Evolutionary conservation across 2,888 invertebrate genomes (phyloP).

Genomic region (Keiferia lycopersicella): DNA sequence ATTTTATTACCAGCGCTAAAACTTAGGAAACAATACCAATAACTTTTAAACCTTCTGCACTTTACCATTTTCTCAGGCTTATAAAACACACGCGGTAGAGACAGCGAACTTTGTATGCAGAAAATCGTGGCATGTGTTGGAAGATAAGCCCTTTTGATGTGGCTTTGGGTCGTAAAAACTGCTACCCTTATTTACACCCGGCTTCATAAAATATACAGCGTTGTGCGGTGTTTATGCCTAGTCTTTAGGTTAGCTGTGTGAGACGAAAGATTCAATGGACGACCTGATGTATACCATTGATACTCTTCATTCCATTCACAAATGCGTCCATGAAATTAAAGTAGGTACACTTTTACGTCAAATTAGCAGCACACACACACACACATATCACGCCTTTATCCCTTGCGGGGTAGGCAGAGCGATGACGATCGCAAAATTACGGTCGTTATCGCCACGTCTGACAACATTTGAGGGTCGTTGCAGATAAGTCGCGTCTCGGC

Average conservation of each 20-base stretch:
- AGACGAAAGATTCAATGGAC: not conserved
- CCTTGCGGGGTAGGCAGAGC: too few relatives aligned
- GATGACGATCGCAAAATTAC: too few relatives aligned
- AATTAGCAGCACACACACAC: too few relatives aligned
- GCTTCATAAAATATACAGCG: conserved; percentile 11
- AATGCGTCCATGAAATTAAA: too few relatives aligned
- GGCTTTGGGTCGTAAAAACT: conserved; percentile 12
- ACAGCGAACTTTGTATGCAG: conserved; percentile 11
- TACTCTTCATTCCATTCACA: too few relatives aligned
- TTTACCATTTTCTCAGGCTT: not conserved
- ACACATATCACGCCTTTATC: too few relatives aligned
- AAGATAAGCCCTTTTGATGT: conserved; percentile 27
- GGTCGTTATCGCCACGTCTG: too few relatives aligned
- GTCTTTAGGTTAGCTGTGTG: not conserved
- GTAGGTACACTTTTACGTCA: too few relatives aligned
- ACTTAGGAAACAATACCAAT: not conserved
- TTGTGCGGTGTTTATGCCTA: not conserved
- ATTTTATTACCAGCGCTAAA: not conserved
- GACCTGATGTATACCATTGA: too few relatives aligned
- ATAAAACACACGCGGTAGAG: conserved; percentile 6
- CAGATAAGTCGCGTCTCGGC: too few relatives aligned
- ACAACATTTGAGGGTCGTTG: too few relatives aligned
- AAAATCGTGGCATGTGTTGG: conserved; percentile 6
- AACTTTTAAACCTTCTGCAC: conserved; percentile 1
- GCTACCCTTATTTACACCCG: conserved; percentile 14